phyloP scores from a whole-genome alignment of 2,113 vertebrate species.

The Bubo blakistoni region DNA sequence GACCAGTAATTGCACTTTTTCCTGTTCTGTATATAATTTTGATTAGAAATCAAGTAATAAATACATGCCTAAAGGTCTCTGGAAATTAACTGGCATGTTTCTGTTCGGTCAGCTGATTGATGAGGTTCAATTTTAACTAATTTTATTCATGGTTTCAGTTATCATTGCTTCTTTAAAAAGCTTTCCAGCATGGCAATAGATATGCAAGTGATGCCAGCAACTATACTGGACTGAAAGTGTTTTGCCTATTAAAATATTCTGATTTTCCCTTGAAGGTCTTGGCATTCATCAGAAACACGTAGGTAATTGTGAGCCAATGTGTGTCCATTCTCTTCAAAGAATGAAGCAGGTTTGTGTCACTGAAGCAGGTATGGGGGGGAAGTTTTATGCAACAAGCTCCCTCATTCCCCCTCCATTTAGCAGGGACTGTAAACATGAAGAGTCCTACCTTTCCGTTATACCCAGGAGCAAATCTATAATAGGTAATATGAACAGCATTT shows the following conservation, averaged over 20 bases:
- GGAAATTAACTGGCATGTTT: conserved; percentile 39
- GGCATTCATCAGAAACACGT: background rate
- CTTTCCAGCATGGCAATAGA: background rate
- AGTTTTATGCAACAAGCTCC: background rate
- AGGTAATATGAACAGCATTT: background rate
- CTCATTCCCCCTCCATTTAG: background rate
- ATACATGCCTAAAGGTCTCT: conserved; percentile 41
- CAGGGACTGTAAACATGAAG: background rate
- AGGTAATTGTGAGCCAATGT: background rate
- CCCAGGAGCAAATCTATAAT: background rate
- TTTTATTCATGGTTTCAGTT: background rate
- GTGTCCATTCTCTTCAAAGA: background rate
- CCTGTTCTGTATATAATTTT: conserved; percentile 26
- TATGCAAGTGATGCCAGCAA: background rate
- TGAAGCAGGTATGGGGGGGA: too few species aligned
- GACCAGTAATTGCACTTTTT: conserved; percentile 26
- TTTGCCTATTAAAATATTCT: conserved; percentile 37
- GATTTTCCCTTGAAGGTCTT: background rate
- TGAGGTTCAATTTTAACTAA: background rate
- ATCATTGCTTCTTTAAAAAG: conserved; percentile 8
- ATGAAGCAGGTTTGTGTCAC: background rate
- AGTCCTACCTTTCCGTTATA: background rate
- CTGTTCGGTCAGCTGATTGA: conserved; percentile 18
- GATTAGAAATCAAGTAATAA: conserved; percentile 46
- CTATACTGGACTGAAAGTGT: background rate